Conservation (phyloP, 2,113 vertebrate species). For the Halcyon malimbica region DNA sequence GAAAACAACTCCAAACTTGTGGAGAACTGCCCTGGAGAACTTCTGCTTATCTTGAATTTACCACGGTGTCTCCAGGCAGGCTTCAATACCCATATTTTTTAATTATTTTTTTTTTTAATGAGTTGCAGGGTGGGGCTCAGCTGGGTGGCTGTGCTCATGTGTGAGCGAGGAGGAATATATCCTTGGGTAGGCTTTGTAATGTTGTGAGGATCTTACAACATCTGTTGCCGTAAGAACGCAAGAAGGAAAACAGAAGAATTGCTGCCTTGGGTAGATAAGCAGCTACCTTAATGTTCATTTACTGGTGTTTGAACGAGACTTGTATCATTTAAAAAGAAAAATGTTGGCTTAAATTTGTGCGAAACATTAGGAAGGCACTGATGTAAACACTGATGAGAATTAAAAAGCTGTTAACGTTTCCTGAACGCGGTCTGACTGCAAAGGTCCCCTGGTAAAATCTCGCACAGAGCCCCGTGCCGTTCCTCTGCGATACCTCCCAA, state of each 20-base stretch:
- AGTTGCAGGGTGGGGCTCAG: neutral
- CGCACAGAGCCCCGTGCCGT: neutral
- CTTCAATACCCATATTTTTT: neutral
- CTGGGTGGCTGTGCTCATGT: neutral
- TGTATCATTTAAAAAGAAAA: neutral
- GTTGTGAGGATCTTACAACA: neutral
- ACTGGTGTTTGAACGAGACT: neutral
- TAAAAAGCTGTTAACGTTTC: neutral
- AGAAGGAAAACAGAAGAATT: neutral
- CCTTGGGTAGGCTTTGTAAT: neutral
- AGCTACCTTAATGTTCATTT: neutral
- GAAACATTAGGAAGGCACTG: neutral
- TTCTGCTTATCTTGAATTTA: neutral
- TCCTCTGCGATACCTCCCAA: neutral
- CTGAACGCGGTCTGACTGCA: neutral
- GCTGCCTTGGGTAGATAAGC: neutral
- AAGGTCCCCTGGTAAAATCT: neutral
- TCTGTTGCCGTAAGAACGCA: neutral
- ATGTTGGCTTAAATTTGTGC: neutral
- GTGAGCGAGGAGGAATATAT: neutral
- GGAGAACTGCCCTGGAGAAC: neutral
- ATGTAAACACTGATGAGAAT: neutral
- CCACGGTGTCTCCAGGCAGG: fast-evolving
- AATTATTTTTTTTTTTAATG: neutral
- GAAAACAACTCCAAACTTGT: neutral